Percentiles rank a stretch among this genome's conserved stretches.
These are phyloP conservation scores for Maniola jurtina DNA, from an alignment of 1,140 invertebrate species.

Conservation along the genomic window DNA sequence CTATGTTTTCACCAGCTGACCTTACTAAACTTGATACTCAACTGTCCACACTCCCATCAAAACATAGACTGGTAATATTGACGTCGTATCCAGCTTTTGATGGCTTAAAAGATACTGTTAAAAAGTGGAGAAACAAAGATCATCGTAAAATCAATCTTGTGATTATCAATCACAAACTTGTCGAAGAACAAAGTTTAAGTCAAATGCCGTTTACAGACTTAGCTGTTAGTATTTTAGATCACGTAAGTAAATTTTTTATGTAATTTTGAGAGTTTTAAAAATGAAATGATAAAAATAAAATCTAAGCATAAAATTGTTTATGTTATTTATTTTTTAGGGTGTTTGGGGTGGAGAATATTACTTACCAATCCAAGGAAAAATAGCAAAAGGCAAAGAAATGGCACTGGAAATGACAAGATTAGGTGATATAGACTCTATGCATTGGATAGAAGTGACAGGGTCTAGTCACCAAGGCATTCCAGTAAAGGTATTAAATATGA, in stretches of 20 bases:
- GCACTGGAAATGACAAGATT: slow-evolving; percentile 28
- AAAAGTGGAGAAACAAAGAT: slow-evolving; percentile 36
- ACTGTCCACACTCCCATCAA: slow-evolving; percentile 24
- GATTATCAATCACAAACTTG: slow-evolving; percentile 35
- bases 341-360: slow-evolving; percentile 41
- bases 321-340: slow-evolving; percentile 23
- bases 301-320: not conserved
- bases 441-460: slow-evolving; percentile 37
- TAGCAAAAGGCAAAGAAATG: slow-evolving; percentile 3
- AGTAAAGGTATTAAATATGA: slow-evolving; percentile 38
- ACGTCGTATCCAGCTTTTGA: slow-evolving; percentile 30
- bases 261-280: not conserved
- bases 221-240: slow-evolving; percentile 38
- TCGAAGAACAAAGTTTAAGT: slow-evolving; percentile 31
- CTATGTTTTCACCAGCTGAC: slow-evolving; percentile 34
- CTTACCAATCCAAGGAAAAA: slow-evolving; percentile 27
- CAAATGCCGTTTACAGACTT: slow-evolving; percentile 38
- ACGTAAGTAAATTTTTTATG: slow-evolving; percentile 38
- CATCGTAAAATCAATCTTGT: slow-evolving; percentile 38
- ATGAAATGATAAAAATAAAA: not conserved
- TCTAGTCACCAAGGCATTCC: slow-evolving; percentile 25
- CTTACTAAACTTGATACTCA: slow-evolving; percentile 25
- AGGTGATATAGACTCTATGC: slow-evolving; percentile 37
- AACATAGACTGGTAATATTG: slow-evolving; percentile 38
- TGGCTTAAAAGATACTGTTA: slow-evolving; percentile 45